These are phyloP conservation scores for Drosophila sp. DNA, from an alignment of 1,140 invertebrate species.

Conservation along the genomic window DNA sequence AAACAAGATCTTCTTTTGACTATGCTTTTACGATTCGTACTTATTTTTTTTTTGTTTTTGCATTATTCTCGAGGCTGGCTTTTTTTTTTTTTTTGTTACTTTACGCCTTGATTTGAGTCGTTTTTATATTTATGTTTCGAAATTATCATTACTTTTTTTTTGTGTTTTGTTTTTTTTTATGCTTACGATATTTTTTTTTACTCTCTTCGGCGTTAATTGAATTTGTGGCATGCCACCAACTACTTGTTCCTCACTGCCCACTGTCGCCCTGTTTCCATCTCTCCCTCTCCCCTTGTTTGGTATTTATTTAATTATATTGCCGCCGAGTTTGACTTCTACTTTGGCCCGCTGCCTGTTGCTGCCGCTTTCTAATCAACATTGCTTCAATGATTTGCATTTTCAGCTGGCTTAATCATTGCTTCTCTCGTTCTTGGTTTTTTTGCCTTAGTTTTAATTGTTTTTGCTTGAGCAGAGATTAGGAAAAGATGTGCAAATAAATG, in stretches of 20 bases:
- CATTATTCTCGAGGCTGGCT: background rate
- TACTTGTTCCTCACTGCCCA: background rate
- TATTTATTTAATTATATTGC: slow-evolving; percentile 75
- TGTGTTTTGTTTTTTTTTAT: slow-evolving; percentile 39
- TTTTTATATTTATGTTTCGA: slow-evolving; percentile 37
- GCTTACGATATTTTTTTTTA: slow-evolving; percentile 44
- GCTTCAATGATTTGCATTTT: slow-evolving; percentile 74
- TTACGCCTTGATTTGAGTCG: slow-evolving; percentile 47
- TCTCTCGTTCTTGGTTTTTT: slow-evolving; percentile 34
- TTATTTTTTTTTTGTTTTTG: background rate
- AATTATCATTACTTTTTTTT: slow-evolving; percentile 17
- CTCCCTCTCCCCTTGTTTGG: slow-evolving; percentile 23
- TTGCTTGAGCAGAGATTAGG: slow-evolving; percentile 28
- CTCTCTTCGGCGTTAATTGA: slow-evolving; percentile 66
- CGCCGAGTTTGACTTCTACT: slow-evolving; percentile 34
- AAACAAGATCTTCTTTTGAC: slow-evolving; percentile 63
- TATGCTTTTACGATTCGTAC: slow-evolving; percentile 23
- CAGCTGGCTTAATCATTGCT: slow-evolving; percentile 55
- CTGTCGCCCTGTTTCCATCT: background rate
- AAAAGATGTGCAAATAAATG: slow-evolving; percentile 9
- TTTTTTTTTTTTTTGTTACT: slow-evolving; percentile 40
- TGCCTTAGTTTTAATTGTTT: slow-evolving; percentile 47
- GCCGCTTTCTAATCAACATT: slow-evolving; percentile 72
- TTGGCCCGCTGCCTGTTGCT: slow-evolving; percentile 23
- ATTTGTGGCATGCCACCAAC: slow-evolving; percentile 57